Evolutionary conservation across 2,888 invertebrate species (phyloP), one percentile per base, ranked within the genome.

Genomic region (Machimus rusticus): DNA sequence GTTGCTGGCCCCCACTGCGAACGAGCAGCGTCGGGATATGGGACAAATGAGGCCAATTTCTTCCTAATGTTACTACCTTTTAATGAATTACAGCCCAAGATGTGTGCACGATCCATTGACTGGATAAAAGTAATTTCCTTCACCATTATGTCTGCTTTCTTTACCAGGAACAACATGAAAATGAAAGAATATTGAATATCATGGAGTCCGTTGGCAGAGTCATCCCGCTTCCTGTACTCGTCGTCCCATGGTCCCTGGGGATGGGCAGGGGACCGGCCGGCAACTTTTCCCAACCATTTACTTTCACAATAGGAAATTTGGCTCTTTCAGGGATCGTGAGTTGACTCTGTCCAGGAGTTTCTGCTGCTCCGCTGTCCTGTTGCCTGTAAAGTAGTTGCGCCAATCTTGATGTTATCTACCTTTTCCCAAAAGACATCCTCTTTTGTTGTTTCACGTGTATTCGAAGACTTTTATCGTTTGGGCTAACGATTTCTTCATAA

Each of bases 31-130:
- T 14, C 37, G 46, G 66, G 37, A 57, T 37, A 31, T 31, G 23
- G 82, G 82, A 84, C 82, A 84, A 84, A 84, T 84, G 82, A 66
- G 66, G 66, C 57, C 66, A 84, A 84, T 84, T 39, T 84, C 39
- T 84, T 66, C 66, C 39, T 66, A 84, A 84, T 84, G 82, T 66
- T 84, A 84, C 57, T 84, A 84, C 66, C 82, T 84, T 84, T 57
- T 84, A 84, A 84, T 84, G 82, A 84, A 84, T 84, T 84, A 84
- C 57, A 66, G 57, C 55, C 39, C 66, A 19, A 66, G 66, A 84
- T 84, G 82, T 84, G 82, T 23, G 82, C 46, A 39, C 66, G 66
- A 57, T 66, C 82, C 82, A 84, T 84, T 84, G 57, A 84, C 82
- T 66, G 66, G 82, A 84, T 84, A 66, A 84, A 84, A 84, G 55